These are phyloP conservation scores for Pristionchus mayeri DNA, from an alignment of 2,888 invertebrate species.

Conservation along the genomic window DNA sequence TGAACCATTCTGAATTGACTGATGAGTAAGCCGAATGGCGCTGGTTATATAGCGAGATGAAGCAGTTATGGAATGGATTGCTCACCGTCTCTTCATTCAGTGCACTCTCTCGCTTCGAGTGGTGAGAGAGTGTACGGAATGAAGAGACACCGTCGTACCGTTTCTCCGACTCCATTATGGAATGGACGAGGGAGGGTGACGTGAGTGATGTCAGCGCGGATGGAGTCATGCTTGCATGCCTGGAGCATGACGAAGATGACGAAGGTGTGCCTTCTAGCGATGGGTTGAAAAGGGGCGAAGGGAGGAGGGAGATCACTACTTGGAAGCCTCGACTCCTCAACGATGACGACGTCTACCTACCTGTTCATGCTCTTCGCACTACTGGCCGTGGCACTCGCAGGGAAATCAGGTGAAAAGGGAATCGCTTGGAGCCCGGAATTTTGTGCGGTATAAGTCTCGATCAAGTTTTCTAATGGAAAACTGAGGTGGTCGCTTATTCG, in stretches of 20 bases:
- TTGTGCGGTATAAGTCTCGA: too few species aligned
- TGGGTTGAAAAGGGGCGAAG: background rate
- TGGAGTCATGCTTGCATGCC: background rate
- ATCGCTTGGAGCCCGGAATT: too few species aligned
- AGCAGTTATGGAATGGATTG: slow-evolving; percentile 33
- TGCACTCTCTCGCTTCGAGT: too few species aligned
- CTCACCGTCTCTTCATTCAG: too few species aligned
- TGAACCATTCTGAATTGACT: slow-evolving; percentile 13
- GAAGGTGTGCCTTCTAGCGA: background rate
- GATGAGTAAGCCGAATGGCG: background rate
- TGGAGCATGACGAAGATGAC: too few species aligned
- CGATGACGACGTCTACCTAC: slow-evolving; percentile 5
- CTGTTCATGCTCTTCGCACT: background rate
- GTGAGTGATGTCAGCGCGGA: background rate
- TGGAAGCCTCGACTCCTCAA: background rate
- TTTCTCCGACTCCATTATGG: too few species aligned
- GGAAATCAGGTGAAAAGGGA: too few species aligned
- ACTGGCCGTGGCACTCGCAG: background rate
- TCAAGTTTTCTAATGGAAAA: too few species aligned
- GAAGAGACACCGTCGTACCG: too few species aligned
- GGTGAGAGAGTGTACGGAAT: too few species aligned
- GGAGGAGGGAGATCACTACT: background rate
- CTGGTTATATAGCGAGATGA: background rate
- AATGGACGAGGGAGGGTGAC: background rate
- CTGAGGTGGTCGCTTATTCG: too few species aligned